Base-by-base conservation (phyloP, 2,888 invertebrate species). In the Synergus japonicus region DNA sequence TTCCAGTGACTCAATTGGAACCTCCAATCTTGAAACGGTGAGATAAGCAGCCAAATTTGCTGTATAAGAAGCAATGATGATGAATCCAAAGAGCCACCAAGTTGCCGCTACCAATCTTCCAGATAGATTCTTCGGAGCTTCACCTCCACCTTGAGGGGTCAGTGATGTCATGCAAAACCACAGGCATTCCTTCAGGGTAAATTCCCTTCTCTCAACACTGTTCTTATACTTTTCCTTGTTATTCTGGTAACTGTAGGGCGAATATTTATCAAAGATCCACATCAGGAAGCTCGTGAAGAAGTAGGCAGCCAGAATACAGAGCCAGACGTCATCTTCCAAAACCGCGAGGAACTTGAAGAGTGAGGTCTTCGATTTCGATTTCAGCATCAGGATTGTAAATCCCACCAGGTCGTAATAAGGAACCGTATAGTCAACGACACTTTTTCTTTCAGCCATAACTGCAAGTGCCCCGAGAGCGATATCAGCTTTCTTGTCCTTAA, bases 111-210 rank as follows among this genome's bases (percentile, higher is more conserved):
- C 96, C 13, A 99, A 93, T 76, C 99, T 94, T 0, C 99, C 99
- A 0, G 98, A 98, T 0, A 99, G 93, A 92, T 99, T 99, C 92
- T 98, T 98, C 0, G 98, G 98, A 0, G 98, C 98, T 92, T 98
- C 98, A 0, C 98, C 98, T 0, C 98, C 98, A 0, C 98, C 98
- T 93, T 96, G 95, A 0, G 99, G 99, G 0, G 99, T 99, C 22
- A 99, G 93, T 54, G 98, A 99, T 63, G 99, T 99, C 98, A 99
- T 98, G 90, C 99, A 99, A 92, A 99, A 99, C 99, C 99, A 99
- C 0, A 99, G 94, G 89, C 98, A 98, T 92, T 99, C 99, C 91
- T 98, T 98, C 54, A 99, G 92, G 66, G 96, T 97, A 90, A 99
- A 99, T 90, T 98, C 97, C 4, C 99, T 93, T 90, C 98, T 98